Percentiles rank a stretch among this genome's conserved stretches.
phyloP scores from a whole-genome alignment of 2,797 vertebrate species.

The Centropyge bicolor region DNA sequence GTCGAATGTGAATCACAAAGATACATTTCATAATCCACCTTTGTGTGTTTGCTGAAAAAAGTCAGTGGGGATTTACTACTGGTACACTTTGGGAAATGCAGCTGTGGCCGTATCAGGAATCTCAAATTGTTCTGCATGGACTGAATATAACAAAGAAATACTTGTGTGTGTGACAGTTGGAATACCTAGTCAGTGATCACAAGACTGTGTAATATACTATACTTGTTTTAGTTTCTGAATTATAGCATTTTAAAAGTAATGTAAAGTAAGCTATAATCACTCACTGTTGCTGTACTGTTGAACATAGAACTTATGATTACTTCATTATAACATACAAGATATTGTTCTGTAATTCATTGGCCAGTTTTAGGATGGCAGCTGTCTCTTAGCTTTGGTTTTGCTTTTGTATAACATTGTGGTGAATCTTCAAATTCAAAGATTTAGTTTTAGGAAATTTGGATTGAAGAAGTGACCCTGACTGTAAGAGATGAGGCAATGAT shows the following conservation, averaged over 20 bases:
- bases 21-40: conserved; percentile 40
- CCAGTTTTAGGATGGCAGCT: not conserved
- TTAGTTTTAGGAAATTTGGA: not conserved
- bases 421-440: not conserved
- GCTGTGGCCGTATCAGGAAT: conserved; percentile 31
- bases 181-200: not conserved
- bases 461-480: no score
- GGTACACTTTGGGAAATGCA: conserved; percentile 31
- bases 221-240: not conserved
- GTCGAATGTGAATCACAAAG: conserved; percentile 21
- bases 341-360: not conserved
- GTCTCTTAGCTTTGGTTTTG: not conserved
- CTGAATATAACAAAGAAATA: conserved; percentile 2
- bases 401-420: not conserved
- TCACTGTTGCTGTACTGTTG: no score
- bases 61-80: conserved; percentile 39
- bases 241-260: not conserved
- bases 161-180: not conserved
- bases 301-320: no score
- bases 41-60: conserved; percentile 36
- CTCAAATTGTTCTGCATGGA: conserved; percentile 14
- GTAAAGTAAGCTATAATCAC: not conserved
- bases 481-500: not conserved
- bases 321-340: no score
- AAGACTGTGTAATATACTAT: not conserved